These are phyloP conservation scores for Stegodyphus dumicola DNA, from an alignment of 1,140 invertebrate genomes.

Conservation along the genomic window DNA sequence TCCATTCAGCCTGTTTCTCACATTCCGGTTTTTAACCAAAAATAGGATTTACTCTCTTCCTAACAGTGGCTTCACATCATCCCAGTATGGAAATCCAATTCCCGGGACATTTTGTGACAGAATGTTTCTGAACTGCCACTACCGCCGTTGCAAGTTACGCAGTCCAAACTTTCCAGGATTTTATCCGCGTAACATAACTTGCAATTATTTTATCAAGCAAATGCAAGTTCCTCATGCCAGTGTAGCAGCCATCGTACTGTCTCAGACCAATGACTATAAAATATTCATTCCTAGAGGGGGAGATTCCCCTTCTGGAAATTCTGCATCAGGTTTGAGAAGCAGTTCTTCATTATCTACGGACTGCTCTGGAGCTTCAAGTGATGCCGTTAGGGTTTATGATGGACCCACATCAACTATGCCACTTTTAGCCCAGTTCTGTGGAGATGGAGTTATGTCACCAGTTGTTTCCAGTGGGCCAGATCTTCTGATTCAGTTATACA, in stretches of 20 bases:
- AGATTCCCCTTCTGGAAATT: background rate
- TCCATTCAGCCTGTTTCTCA: constrained; percentile 62
- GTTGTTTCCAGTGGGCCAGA: constrained; percentile 84
- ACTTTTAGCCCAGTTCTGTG: constrained; percentile 88
- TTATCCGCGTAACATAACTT: constrained; percentile 63
- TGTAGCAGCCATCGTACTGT: constrained; percentile 51
- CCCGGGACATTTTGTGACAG: constrained; percentile 60
- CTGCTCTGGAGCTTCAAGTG: constrained; percentile 73
- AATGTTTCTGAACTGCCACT: constrained; percentile 61
- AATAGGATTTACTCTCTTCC: background rate
- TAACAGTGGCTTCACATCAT: constrained; percentile 7
- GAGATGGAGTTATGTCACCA: constrained; percentile 83
- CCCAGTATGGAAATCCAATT: constrained; percentile 34
- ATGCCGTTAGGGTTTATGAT: constrained; percentile 87
- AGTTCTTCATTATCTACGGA: constrained; percentile 75
- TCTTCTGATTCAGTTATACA: constrained; percentile 87
- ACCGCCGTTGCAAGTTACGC: constrained; percentile 48
- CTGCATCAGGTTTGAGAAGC: background rate
- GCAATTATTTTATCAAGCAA: constrained; percentile 59
- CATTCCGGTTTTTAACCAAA: constrained; percentile 41
- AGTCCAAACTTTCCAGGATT: constrained; percentile 63
- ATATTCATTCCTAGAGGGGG: constrained; percentile 58
- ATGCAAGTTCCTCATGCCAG: constrained; percentile 42
- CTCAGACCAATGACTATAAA: constrained; percentile 63
- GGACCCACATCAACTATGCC: constrained; percentile 84